These are phyloP conservation scores for Romanogobio albipinnatus DNA, from an alignment of 2,113 vertebrate species.

Conservation along the genomic window DNA sequence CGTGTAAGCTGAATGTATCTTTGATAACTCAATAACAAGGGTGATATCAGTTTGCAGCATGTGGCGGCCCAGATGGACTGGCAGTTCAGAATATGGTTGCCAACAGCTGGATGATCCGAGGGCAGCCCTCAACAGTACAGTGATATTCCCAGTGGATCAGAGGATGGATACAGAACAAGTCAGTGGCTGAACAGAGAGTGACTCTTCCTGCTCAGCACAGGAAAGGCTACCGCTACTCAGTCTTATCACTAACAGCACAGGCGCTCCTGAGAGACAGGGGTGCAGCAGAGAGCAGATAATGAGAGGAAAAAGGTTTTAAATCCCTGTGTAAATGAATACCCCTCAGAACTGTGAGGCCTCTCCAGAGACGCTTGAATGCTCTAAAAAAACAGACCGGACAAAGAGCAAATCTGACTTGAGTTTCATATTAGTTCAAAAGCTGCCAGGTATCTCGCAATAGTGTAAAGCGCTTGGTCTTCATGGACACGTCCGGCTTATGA, in stretches of 20 bases:
- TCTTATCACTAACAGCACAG: conserved; percentile 75
- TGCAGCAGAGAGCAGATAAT: conserved; percentile 41
- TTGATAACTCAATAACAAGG: background rate
- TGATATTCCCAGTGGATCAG: conserved; percentile 53
- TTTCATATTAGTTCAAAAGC: background rate
- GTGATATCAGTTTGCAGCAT: background rate
- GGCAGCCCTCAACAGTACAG: background rate
- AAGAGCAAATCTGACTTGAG: background rate
- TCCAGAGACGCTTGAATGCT: background rate
- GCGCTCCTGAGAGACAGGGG: conserved; percentile 51
- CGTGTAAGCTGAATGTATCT: background rate
- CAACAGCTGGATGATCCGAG: conserved; percentile 14
- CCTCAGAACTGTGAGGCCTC: background rate
- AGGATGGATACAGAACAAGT: conserved; percentile 32
- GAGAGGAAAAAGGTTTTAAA: conserved; percentile 43
- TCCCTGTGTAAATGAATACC: conserved; percentile 12
- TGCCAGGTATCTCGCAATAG: background rate
- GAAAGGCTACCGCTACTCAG: conserved; percentile 74
- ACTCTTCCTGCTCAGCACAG: conserved; percentile 73
- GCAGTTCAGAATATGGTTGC: background rate
- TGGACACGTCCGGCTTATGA: background rate
- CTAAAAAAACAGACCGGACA: background rate
- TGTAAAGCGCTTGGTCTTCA: background rate
- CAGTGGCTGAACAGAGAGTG: conserved; percentile 56
- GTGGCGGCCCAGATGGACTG: background rate